These are phyloP conservation scores for Brachionus plicatilis DNA, from an alignment of 1,140 invertebrate genomes.

Conservation along the genomic window DNA sequence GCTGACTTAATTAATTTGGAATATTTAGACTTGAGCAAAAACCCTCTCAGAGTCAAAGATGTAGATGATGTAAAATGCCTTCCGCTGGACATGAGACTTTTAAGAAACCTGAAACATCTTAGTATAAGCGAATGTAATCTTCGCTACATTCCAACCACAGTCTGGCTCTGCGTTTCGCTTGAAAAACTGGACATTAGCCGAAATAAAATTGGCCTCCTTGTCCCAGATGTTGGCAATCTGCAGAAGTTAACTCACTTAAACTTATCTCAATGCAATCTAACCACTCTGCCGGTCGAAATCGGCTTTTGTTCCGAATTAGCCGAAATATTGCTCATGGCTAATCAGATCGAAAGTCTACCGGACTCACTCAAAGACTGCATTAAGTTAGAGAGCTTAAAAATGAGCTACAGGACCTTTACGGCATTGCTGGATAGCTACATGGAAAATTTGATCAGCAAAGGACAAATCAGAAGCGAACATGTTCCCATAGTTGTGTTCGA, in stretches of 20 bases:
- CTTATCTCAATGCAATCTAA: constrained; percentile 52
- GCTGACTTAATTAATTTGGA: constrained; percentile 46
- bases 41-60: constrained; percentile 49
- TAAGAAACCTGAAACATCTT: constrained; percentile 48
- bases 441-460: constrained; percentile 49
- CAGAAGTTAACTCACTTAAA: constrained; percentile 48
- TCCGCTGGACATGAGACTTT: constrained; percentile 47
- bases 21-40: constrained; percentile 51
- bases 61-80: constrained; percentile 49
- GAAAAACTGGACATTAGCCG: constrained; percentile 49
- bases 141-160: constrained; percentile 50
- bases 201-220: constrained; percentile 52
- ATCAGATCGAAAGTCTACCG: constrained; percentile 53
- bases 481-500: constrained; percentile 54
- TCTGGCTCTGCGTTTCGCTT: constrained; percentile 49
- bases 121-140: constrained; percentile 54
- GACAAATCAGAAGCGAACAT: constrained; percentile 55
- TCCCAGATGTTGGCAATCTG: constrained; percentile 52
- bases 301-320: constrained; percentile 53
- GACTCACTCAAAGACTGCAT: constrained; percentile 51
- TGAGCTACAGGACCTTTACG: constrained; percentile 53
- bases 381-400: constrained; percentile 47
- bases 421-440: constrained; percentile 50
- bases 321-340: constrained; percentile 53
- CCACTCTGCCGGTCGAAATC: constrained; percentile 53